These are phyloP conservation scores for Leucophora obtusa DNA, from an alignment of 2,888 invertebrate genomes.

Conservation along the genomic window DNA sequence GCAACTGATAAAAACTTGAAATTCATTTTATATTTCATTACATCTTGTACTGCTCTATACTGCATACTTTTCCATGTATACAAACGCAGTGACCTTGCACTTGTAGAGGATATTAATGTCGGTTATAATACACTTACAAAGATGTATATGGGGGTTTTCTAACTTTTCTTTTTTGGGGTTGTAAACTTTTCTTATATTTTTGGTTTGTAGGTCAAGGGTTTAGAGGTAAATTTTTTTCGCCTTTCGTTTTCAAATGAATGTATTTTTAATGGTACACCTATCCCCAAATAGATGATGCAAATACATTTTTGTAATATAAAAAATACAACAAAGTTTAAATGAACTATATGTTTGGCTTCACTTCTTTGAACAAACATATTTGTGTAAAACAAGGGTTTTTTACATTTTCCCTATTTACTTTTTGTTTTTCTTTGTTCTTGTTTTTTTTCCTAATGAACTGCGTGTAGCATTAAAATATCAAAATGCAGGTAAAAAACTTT, in stretches of 20 bases:
- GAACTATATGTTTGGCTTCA: too few species aligned
- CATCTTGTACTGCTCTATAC: neutral
- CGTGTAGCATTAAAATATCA: neutral
- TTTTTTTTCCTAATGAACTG: slow-evolving; percentile 35
- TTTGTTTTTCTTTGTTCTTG: neutral
- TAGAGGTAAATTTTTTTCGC: slow-evolving; percentile 21
- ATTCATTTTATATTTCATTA: slow-evolving; percentile 25
- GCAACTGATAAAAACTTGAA: neutral
- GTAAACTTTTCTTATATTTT: slow-evolving; percentile 30
- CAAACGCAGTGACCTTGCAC: slow-evolving; percentile 46
- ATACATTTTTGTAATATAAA: too few species aligned
- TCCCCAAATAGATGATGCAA: too few species aligned
- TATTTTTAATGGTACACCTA: neutral
- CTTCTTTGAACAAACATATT: too few species aligned
- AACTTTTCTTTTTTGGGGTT: slow-evolving; percentile 31
- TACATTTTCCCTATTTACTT: slow-evolving; percentile 7
- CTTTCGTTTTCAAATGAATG: neutral
- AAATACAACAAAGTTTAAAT: too few species aligned
- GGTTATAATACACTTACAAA: neutral
- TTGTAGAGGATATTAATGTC: slow-evolving; percentile 26
- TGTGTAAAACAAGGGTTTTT: too few species aligned
- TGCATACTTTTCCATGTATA: neutral
- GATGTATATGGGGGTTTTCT: neutral
- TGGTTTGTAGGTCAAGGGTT: slow-evolving; percentile 57
- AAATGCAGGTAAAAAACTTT: neutral